Conservation (phyloP, 2,888 invertebrate species). For the Lomographa bimaculata region DNA sequence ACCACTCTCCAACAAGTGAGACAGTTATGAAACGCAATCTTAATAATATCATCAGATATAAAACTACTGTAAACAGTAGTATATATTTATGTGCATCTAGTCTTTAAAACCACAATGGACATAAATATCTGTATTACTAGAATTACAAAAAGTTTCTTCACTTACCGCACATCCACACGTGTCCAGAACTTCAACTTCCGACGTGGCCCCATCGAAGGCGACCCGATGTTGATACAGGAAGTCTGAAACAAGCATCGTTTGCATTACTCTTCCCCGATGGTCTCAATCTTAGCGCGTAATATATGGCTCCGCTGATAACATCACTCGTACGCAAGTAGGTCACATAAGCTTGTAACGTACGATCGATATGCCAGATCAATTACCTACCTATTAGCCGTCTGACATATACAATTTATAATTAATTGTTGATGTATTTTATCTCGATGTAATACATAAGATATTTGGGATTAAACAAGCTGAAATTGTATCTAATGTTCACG, state of each 20-base stretch:
- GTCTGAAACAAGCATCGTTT: constrained; percentile 78
- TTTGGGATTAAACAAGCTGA: neutral
- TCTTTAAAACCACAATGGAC: no score
- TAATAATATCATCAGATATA: no score
- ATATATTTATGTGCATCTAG: no score
- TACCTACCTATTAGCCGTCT: constrained; percentile 34
- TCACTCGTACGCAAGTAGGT: constrained; percentile 59
- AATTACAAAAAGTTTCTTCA: no score
- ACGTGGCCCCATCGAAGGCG: constrained; percentile 89
- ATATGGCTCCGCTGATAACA: constrained; percentile 52
- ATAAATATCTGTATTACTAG: no score
- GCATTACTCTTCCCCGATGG: constrained; percentile 25
- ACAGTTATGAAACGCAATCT: no score
- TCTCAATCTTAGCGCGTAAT: constrained; percentile 37
- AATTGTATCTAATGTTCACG: no score
- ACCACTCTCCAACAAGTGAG: no score
- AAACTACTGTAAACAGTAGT: no score
- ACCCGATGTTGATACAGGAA: constrained; percentile 90
- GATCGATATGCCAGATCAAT: constrained; percentile 46
- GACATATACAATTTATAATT: constrained; percentile 34
- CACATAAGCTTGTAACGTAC: constrained; percentile 45
- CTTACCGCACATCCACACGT: constrained; percentile 91
- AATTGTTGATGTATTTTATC: constrained; percentile 32
- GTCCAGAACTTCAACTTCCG: constrained; percentile 91
- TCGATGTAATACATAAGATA: constrained; percentile 16